Evolutionary conservation across 2,888 invertebrate genomes (phyloP).

Genomic region (Drosophila phalerata): DNA sequence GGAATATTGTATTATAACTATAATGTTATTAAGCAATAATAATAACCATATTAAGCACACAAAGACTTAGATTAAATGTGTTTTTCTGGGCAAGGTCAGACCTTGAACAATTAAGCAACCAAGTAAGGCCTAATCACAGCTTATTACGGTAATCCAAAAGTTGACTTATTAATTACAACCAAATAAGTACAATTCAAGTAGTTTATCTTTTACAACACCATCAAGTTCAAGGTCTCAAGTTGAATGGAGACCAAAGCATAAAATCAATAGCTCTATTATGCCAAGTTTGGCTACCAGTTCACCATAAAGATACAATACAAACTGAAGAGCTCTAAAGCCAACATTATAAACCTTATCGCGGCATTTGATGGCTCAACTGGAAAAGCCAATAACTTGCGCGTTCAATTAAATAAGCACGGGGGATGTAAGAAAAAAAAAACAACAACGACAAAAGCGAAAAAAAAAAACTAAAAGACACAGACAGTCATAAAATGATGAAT

Average conservation of each 20-base stretch:
- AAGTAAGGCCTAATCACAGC: constrained; percentile 30
- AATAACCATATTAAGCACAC: constrained; percentile 7
- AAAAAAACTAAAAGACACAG: not conserved
- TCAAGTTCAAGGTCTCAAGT: constrained; percentile 42
- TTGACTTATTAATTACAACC: constrained; percentile 48
- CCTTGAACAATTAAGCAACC: constrained; percentile 23
- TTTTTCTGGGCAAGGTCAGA: constrained; percentile 26
- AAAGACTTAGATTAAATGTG: constrained; percentile 17
- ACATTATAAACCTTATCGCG: constrained; percentile 36
- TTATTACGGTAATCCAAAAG: constrained; percentile 31
- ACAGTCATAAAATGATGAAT: constrained; percentile 64
- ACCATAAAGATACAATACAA: constrained; percentile 7
- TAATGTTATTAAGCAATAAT: too few species aligned
- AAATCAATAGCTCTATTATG: constrained; percentile 26
- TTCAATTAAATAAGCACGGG: constrained; percentile 28
- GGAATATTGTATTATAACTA: too few species aligned
- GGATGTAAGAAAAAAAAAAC: not conserved
- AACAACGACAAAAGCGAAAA: not conserved
- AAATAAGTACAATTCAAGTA: constrained; percentile 20
- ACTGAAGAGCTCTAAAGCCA: constrained; percentile 32
- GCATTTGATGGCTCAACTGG: constrained; percentile 49
- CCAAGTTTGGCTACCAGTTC: constrained; percentile 8
- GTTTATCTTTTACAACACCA: constrained; percentile 24
- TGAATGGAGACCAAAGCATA: constrained; percentile 3
- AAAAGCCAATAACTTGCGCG: constrained; percentile 41